phyloP scores from a whole-genome alignment of 2,888 invertebrate species.

The Apodemia hepburni region DNA sequence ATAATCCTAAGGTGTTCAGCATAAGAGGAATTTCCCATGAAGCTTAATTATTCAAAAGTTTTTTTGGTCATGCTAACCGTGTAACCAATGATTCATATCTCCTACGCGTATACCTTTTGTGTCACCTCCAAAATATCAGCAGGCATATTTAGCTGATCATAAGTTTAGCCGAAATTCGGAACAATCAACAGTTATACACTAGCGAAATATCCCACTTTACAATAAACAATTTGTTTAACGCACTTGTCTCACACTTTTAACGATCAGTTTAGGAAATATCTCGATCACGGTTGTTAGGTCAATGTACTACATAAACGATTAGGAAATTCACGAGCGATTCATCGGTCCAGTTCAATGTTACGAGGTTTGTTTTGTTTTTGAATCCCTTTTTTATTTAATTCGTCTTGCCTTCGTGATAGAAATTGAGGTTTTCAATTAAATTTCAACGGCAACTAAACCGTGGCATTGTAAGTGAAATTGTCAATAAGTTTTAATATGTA shows the following conservation, averaged over 20 bases:
- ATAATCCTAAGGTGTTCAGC: neutral
- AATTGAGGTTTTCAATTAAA: slow-evolving; percentile 11
- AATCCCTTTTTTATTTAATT: slow-evolving; percentile 18
- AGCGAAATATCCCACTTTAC: slow-evolving; percentile 23
- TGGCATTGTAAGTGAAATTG: slow-evolving; percentile 1
- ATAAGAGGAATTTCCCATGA: neutral
- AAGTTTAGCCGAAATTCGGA: slow-evolving; percentile 29
- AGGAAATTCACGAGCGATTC: slow-evolving; percentile 21
- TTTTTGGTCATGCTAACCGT: slow-evolving; percentile 51
- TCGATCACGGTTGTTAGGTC: slow-evolving; percentile 23
- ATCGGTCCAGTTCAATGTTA: slow-evolving; percentile 24
- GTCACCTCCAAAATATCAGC: slow-evolving; percentile 35
- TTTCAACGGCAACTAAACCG: slow-evolving; percentile 9
- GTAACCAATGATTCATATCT: slow-evolving; percentile 52
- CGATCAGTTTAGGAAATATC: slow-evolving; percentile 20
- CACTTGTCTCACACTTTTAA: slow-evolving; percentile 24
- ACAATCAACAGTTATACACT: slow-evolving; percentile 31
- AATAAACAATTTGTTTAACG: slow-evolving; percentile 25
- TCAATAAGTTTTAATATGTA: slow-evolving; percentile 2
- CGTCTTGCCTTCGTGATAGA: slow-evolving; percentile 10
- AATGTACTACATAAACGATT: slow-evolving; percentile 22
- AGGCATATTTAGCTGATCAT: slow-evolving; percentile 26
- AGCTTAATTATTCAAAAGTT: slow-evolving; percentile 5
- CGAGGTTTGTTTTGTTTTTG: slow-evolving; percentile 19
- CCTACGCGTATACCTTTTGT: slow-evolving; percentile 48